Conservation (phyloP, 2,113 vertebrate genomes). For the Nestor notabilis region DNA sequence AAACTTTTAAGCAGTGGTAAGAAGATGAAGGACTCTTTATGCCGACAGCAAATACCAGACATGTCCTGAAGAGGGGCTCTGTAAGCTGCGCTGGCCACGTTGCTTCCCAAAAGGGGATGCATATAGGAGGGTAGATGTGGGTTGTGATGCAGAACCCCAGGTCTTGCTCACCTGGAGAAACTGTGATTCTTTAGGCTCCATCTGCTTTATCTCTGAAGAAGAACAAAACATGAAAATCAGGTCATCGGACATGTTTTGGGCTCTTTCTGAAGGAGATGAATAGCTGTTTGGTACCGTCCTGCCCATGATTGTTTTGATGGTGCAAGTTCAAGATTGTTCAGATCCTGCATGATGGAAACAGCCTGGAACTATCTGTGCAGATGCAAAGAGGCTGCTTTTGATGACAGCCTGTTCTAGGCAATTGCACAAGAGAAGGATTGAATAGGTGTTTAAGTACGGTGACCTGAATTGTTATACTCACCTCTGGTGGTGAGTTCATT, state of each 20-base stretch:
- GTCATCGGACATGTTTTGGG: background rate
- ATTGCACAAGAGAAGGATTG: background rate
- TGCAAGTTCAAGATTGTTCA: background rate
- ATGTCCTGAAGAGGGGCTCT: background rate
- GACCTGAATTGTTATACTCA: background rate
- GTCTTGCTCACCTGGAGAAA: background rate
- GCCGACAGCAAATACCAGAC: background rate
- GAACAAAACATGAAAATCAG: background rate
- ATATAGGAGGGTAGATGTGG: accelerated
- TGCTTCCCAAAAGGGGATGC: accelerated
- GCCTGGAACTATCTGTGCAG: background rate
- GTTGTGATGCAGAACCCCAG: background rate
- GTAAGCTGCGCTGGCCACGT: accelerated
- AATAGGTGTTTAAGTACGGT: background rate
- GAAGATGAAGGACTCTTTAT: background rate
- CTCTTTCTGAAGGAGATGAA: background rate
- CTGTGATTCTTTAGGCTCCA: background rate
- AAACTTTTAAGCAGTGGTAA: background rate
- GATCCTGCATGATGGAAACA: background rate
- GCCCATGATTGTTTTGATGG: background rate
- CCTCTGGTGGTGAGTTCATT: background rate
- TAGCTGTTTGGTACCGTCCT: background rate
- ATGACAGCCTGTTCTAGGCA: background rate
- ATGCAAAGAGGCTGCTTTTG: background rate
- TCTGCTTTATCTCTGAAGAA: background rate